Conservation (phyloP, 2,888 invertebrate species). For the Drosophila flavopinicola region DNA sequence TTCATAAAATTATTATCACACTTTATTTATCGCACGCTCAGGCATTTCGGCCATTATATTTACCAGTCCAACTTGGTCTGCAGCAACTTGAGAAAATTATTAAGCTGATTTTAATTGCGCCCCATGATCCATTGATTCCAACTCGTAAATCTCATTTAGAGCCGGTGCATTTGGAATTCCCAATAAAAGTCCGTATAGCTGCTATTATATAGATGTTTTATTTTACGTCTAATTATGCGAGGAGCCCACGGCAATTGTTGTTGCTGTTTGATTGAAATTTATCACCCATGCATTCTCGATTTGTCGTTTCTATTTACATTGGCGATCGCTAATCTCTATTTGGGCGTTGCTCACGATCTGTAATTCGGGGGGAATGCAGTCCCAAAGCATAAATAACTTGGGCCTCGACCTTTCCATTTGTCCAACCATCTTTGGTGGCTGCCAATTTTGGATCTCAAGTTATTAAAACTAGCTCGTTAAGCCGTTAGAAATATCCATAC, state of each 20-base stretch:
- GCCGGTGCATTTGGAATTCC: conserved; percentile 33
- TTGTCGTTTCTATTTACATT: conserved; percentile 40
- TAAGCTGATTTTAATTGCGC: conserved; percentile 81
- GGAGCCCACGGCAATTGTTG: conserved; percentile 56
- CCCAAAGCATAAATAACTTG: conserved; percentile 41
- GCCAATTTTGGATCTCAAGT: conserved; percentile 57
- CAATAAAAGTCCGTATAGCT: background rate
- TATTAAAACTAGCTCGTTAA: conserved; percentile 57
- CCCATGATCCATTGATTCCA: conserved; percentile 70
- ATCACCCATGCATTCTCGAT: conserved; percentile 62
- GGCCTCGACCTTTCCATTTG: conserved; percentile 5
- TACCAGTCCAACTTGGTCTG: conserved; percentile 6
- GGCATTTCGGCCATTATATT: conserved; percentile 32
- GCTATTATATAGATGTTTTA: conserved; percentile 6
- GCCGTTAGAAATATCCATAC: conserved; percentile 52
- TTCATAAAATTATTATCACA: conserved; percentile 81
- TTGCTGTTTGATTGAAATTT: conserved; percentile 68
- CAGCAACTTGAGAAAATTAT: conserved; percentile 53
- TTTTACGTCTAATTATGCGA: conserved; percentile 65
- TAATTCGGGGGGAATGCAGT: conserved; percentile 2
- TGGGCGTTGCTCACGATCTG: conserved; percentile 32
- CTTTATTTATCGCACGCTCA: conserved; percentile 61
- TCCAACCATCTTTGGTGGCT: conserved; percentile 50
- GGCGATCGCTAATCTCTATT: conserved; percentile 46
- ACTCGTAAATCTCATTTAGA: conserved; percentile 83